A percentile compares a stretch with the other conserved stretches of the same genome.
phyloP scores from a whole-genome alignment of 2,113 vertebrate genomes.

The Xyliphius kryptos region DNA sequence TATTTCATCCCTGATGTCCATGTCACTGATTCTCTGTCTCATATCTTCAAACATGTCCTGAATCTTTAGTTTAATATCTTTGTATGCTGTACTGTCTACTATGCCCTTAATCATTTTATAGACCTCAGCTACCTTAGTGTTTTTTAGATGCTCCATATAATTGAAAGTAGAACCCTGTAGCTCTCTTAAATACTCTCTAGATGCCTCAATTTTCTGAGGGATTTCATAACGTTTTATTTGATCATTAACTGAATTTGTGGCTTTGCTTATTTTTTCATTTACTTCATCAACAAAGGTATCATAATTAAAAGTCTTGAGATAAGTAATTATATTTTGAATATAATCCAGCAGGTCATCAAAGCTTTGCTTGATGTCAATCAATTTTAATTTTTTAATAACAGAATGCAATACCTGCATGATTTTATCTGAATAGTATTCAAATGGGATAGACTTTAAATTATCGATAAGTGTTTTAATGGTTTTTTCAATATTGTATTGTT shows the following conservation, averaged over 20 bases:
- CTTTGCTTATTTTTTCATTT: slow-evolving; percentile 70
- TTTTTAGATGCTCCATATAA: slow-evolving; percentile 66
- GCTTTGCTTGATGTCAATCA: slow-evolving; percentile 66
- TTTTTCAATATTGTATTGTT: slow-evolving; percentile 72
- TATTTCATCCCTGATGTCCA: slow-evolving; percentile 78
- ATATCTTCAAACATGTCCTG: slow-evolving; percentile 75
- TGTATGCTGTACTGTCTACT: slow-evolving; percentile 64
- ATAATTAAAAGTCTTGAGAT: slow-evolving; percentile 76
- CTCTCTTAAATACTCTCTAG: slow-evolving; percentile 66
- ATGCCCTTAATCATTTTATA: slow-evolving; percentile 67
- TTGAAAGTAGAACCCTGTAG: slow-evolving; percentile 53
- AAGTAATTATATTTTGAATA: slow-evolving; percentile 62
- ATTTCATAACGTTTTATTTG: slow-evolving; percentile 76
- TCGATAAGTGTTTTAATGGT: slow-evolving; percentile 62
- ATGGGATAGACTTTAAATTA: slow-evolving; percentile 66
- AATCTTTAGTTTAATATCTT: slow-evolving; percentile 66
- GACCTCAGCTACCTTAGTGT: slow-evolving; percentile 66
- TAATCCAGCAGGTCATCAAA: slow-evolving; percentile 68
- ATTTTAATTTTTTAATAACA: slow-evolving; percentile 60
- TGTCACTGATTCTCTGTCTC: slow-evolving; percentile 69
- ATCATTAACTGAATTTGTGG: slow-evolving; percentile 67
- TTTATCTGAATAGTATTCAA: slow-evolving; percentile 67
- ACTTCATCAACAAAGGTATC: slow-evolving; percentile 70
- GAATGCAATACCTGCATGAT: slow-evolving; percentile 58
- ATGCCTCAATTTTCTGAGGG: slow-evolving; percentile 74